phyloP scores from a whole-genome alignment of 2,113 vertebrate species.

The Pterocles gutturalis region DNA sequence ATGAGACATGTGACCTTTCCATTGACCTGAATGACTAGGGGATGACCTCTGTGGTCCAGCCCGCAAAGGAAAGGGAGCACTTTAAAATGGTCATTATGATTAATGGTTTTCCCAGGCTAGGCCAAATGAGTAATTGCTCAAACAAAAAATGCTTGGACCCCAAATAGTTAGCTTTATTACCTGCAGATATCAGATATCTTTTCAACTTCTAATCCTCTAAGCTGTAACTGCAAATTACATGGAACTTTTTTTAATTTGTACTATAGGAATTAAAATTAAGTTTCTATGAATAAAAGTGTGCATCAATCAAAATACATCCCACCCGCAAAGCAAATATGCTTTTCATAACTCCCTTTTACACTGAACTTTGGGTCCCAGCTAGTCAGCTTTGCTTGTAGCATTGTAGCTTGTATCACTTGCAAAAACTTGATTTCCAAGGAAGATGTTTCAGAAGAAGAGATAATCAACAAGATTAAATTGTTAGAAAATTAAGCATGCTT shows the following conservation, averaged over 20 bases:
- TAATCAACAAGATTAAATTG: background rate
- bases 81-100: slow-evolving; percentile 62
- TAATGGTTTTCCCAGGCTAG: slow-evolving; percentile 48
- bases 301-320: background rate
- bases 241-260: background rate
- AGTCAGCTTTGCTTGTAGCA: background rate
- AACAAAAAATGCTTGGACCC: background rate
- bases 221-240: background rate
- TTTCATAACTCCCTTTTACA: background rate
- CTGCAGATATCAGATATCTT: background rate
- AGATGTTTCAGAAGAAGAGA: background rate
- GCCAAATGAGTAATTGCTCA: background rate
- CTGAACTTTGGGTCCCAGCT: background rate
- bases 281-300: background rate
- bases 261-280: background rate
- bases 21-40: slow-evolving; percentile 55
- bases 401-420: background rate
- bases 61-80: slow-evolving; percentile 15
- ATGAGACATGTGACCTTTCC: slow-evolving; percentile 44
- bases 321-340: background rate
- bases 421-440: background rate
- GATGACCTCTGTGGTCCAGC: slow-evolving; percentile 55
- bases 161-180: slow-evolving; percentile 22
- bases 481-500: background rate
- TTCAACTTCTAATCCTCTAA: background rate